Evolutionary conservation across 2,888 invertebrate genomes (phyloP), one percentile per base, ranked within the genome.

Genomic region (Scrobipalpa costella): DNA sequence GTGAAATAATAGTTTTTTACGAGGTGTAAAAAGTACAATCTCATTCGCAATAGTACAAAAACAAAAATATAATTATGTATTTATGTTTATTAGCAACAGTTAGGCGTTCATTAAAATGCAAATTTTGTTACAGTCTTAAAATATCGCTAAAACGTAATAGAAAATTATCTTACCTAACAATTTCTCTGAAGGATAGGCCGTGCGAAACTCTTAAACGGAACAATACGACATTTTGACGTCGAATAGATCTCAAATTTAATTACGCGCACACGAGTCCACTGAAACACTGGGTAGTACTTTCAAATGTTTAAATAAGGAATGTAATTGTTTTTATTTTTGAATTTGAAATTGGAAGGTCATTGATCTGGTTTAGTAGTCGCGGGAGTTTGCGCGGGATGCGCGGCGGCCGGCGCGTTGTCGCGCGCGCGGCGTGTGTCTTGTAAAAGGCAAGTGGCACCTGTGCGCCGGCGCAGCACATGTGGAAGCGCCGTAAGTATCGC

Each of bases 381-480:
- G 59, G 62, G 60, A 55, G 59, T 15, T 7, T 34, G 15, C 21
- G 7, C 33, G 33, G 15, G 7, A n/a, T n/a, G n/a, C 55, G 69
- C 76, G 78, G 78, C 79, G 79, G 50, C 34, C 34, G 74, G 61
- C 52, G 50, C 73, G 78, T 84, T 82, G 88, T 84, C 81, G 78
- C 76, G 81, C 74, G 80, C 75, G 70, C 86, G 83, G 82, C 86
- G 90, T 78, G 81, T 82, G 83, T 83, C 80, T 81, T 77, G 76
- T 86, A 88, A 89, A 88, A 90, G 90, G 83, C 87, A 77, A 77
- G 77, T 71, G 70, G 72, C 61, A 84, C 88, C 84, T 84, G 86
- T 79, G 78, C 76, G 66, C 71, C 9, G 2, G 55, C 33, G 55
- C 74, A 71, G n/a, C 72, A 73, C 76, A 75, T 79, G 78, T 55